These are phyloP conservation scores for Dryobota labecula DNA, from an alignment of 2,888 invertebrate genomes.

Conservation along the genomic window DNA sequence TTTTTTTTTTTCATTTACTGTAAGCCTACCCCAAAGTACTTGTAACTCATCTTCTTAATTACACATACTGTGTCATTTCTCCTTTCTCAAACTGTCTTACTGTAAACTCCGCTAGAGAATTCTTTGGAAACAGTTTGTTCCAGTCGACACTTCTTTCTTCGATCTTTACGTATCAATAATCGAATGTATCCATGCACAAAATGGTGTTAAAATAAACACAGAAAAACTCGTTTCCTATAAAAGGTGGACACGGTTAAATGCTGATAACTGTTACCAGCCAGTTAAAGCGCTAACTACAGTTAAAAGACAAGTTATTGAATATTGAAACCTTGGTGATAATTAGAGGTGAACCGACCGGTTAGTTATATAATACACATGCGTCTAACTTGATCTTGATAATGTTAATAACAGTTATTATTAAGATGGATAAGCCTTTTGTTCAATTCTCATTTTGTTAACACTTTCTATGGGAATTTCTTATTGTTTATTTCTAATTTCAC, in stretches of 20 bases:
- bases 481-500: slow-evolving; percentile 38
- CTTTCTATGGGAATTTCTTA: slow-evolving; percentile 45
- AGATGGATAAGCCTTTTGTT: slow-evolving; percentile 34
- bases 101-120: neutral
- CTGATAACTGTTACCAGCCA: slow-evolving; percentile 41
- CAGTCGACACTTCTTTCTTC: neutral
- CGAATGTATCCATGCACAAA: neutral
- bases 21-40: neutral
- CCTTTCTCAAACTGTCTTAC: neutral
- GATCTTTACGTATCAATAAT: neutral
- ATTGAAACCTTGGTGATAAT: slow-evolving; percentile 58
- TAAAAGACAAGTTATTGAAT: slow-evolving; percentile 54
- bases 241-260: slow-evolving; percentile 33
- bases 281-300: slow-evolving; percentile 20
- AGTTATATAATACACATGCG: slow-evolving; percentile 42
- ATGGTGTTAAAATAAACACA: neutral
- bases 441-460: slow-evolving; percentile 21
- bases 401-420: slow-evolving; percentile 37
- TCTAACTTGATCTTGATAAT: slow-evolving; percentile 60
- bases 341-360: slow-evolving; percentile 52
- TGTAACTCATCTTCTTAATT: neutral
- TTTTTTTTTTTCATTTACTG: neutral
- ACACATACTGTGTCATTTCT: neutral
- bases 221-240: slow-evolving; percentile 11
- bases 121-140: neutral